Base-by-base conservation (phyloP, 2,797 vertebrate species). In the Petrocephalus sullivani region DNA sequence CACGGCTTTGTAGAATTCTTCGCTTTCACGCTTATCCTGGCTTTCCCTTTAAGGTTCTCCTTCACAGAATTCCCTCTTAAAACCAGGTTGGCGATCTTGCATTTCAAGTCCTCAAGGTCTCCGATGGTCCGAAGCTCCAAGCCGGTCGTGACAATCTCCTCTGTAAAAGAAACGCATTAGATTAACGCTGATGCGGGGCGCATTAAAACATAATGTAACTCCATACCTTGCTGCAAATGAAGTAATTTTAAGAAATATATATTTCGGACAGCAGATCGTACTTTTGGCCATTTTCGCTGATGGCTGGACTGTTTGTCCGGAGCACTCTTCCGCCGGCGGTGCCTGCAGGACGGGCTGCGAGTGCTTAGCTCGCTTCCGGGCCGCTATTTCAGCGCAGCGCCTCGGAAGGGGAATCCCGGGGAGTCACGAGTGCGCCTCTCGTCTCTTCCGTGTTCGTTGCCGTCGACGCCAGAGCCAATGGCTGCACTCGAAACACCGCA, bases 281-380 rank as follows among this genome's bases (percentile, higher is more conserved):
- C 87, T 88, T 88, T 88, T 88, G 3, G 87, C 71, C 87, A 88
- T 88, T 57, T n/a, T 71, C 37, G 2, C 9, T 37, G 58, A 58
- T 0, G 21, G 14, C 7, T 51, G 6, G 33, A n/a, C 23, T 84
- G 3, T 46, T n/a, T 10, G 85, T 86, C 57, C 1, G 57, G 6
- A 37, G 60, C 75, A 46, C 75, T 81, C 75, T 1, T 1, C 19
- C 6, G 6, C 19, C 3, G 75, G 46, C 19, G 75, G 21, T 9
- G 3, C 2, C 71, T 78, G 71, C 71, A 19, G 19, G 71, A 46
- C 71, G 33, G 12, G 71, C 46, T 78, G 37, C 12, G 1, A 12
- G 4, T 71, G 33, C 4, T 71, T 71, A 5, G 4, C 46, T 81
- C 41, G 19, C 46, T 81, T 81, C 3, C 19, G 8, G 37, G 33